Evolutionary conservation across 2,888 invertebrate genomes (phyloP), one percentile per base, ranked within the genome.

Genomic region (Heliothis peltigera): DNA sequence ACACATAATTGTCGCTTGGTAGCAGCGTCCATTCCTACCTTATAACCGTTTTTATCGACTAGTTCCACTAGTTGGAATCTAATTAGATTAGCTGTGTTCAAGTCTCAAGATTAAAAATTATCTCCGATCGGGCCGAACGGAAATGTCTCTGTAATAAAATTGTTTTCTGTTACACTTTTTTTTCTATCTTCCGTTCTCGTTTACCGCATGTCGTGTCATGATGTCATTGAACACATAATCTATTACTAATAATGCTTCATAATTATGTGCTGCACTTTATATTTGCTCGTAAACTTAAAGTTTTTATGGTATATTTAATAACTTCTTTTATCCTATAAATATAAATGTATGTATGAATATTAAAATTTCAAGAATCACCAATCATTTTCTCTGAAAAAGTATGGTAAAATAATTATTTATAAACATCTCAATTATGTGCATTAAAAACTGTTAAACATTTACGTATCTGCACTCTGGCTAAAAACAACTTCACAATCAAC

Each of bases 61-160:
- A 83, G 88, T 87, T 86, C 77, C 73, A 85, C 87, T 81, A 81
- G 84, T 83, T 84, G 81, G 86, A 89, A 87, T 91, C 89, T 90
- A 87, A 91, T 89, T 89, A 87, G 90, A 91, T 89, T 91, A 89
- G 81, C 84, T 73, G 80, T 75, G 83, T 81, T 80, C 85, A 83
- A 78, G 77, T 85, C 84, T 81, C 83, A 80, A 86, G 85, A 89
- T 89, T 86, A 87, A 89, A 90, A 87, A 88, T 87, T 88, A 90
- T 89, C 86, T 88, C 64, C 78, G 83, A 85, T 87, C 84, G 71
- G 81, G 81, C 82, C 82, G 83, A 89, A 84, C 91, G 91, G 91
- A 92, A 91, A 91, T 89, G 90, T 87, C 87, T 84, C 75, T 84
- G 87, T 86, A 88, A 90, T 91, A 90, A 91, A 91, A 89, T 85